These are phyloP conservation scores for Clunio marinus DNA, from an alignment of 2,888 invertebrate species.

Conservation along the genomic window DNA sequence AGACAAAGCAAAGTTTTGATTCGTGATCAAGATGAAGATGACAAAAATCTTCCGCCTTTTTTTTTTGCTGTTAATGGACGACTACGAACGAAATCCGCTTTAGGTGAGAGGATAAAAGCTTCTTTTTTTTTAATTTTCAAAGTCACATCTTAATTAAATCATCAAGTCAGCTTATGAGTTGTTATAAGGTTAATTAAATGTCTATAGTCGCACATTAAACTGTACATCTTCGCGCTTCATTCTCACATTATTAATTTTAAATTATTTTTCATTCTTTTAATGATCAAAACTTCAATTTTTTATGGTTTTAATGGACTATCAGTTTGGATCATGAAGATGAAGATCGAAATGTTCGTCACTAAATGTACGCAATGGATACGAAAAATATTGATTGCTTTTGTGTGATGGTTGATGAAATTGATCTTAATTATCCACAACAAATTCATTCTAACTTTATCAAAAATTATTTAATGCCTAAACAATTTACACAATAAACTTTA, in stretches of 20 bases:
- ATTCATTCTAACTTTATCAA: too few relatives aligned
- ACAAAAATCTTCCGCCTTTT: neutral
- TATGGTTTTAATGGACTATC: neutral
- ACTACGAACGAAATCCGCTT: neutral
- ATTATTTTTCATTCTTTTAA: neutral
- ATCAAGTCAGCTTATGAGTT: neutral
- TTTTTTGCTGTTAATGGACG: neutral
- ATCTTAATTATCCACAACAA: neutral
- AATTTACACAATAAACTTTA: too few relatives aligned
- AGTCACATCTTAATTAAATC: neutral
- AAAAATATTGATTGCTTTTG: neutral
- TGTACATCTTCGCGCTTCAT: neutral
- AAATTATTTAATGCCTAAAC: too few relatives aligned
- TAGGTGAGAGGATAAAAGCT: neutral
- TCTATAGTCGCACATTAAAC: neutral
- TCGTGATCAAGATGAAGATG: neutral
- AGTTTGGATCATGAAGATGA: too few relatives aligned
- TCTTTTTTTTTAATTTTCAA: neutral
- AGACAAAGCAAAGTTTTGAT: too few relatives aligned
- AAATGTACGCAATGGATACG: neutral
- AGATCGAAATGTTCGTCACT: neutral
- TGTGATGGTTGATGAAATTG: neutral
- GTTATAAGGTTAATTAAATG: too few relatives aligned
- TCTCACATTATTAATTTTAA: constrained; percentile 6
- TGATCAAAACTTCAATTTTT: neutral